Conservation (phyloP, 2,113 vertebrate species). For the Abramis brama region DNA sequence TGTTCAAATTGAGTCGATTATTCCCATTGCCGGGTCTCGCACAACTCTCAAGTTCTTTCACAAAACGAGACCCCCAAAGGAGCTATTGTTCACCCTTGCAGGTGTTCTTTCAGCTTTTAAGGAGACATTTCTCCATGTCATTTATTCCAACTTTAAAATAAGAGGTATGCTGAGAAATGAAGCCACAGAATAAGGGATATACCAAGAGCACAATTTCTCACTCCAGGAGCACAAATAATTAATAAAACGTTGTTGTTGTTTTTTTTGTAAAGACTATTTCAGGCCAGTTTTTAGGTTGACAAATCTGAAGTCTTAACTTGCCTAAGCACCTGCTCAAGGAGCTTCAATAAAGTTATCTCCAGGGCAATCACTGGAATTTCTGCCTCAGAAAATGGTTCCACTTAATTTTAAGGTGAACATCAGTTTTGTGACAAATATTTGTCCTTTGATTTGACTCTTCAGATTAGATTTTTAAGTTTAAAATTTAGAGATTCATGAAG, state of each 20-base stretch:
- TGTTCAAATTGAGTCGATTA: constrained; percentile 41
- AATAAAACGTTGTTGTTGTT: not conserved
- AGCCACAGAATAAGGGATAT: constrained; percentile 31
- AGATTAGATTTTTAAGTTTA: not conserved
- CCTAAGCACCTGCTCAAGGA: not conserved
- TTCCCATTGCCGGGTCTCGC: constrained; percentile 13
- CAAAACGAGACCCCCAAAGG: constrained; percentile 18
- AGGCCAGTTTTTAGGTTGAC: not conserved
- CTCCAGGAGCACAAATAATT: constrained; percentile 45
- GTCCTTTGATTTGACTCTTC: not conserved
- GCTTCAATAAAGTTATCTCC: not conserved
- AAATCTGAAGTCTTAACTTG: not conserved
- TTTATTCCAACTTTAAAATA: constrained; percentile 51
- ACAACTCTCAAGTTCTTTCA: constrained; percentile 31
- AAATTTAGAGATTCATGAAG: constrained; percentile 1
- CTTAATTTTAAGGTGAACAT: not conserved
- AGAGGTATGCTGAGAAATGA: constrained; percentile 36
- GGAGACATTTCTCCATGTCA: constrained; percentile 34
- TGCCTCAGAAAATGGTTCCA: not conserved
- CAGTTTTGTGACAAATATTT: not conserved
- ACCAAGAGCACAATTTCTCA: constrained; percentile 19
- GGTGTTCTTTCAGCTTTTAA: constrained; percentile 40
- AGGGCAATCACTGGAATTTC: not conserved
- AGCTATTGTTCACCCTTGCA: constrained; percentile 34
- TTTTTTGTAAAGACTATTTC: not conserved